phyloP scores from a whole-genome alignment of 2,888 invertebrate species.

The Augochlorella aurata region DNA sequence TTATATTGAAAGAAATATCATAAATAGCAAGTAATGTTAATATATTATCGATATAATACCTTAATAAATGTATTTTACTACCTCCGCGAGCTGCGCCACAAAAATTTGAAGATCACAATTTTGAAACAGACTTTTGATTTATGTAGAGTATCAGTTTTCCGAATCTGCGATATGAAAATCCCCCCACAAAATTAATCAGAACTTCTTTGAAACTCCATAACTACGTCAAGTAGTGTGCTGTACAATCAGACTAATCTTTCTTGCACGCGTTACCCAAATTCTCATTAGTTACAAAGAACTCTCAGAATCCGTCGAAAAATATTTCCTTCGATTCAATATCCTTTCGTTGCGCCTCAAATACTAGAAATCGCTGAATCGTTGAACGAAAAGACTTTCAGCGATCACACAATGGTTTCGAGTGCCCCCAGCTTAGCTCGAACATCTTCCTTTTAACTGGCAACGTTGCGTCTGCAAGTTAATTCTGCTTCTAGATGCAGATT shows the following conservation, averaged over 20 bases:
- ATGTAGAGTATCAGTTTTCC: too few species aligned
- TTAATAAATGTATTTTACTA: too few species aligned
- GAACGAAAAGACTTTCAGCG: not conserved
- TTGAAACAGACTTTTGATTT: too few species aligned
- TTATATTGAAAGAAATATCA: too few species aligned
- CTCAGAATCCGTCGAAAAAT: not conserved
- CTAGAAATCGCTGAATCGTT: not conserved
- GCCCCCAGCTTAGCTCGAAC: not conserved
- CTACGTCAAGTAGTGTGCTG: not conserved
- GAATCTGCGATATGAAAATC: too few species aligned
- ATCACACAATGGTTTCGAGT: constrained; percentile 2
- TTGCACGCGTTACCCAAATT: not conserved
- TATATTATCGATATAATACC: too few species aligned
- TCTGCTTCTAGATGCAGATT: constrained; percentile 44
- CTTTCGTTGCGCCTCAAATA: not conserved
- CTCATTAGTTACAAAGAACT: not conserved
- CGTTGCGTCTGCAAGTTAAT: constrained; percentile 43
- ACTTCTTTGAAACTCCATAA: not conserved
- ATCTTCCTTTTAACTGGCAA: constrained; percentile 31
- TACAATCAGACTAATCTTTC: too few species aligned
- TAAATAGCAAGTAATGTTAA: too few species aligned
- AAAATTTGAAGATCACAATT: too few species aligned
- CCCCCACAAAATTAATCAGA: not conserved
- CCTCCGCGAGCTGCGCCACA: too few species aligned
- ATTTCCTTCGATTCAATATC: not conserved